These are phyloP conservation scores for Acrocephalus scirpaceus DNA, from an alignment of 2,797 vertebrate species.

Conservation along the genomic window DNA sequence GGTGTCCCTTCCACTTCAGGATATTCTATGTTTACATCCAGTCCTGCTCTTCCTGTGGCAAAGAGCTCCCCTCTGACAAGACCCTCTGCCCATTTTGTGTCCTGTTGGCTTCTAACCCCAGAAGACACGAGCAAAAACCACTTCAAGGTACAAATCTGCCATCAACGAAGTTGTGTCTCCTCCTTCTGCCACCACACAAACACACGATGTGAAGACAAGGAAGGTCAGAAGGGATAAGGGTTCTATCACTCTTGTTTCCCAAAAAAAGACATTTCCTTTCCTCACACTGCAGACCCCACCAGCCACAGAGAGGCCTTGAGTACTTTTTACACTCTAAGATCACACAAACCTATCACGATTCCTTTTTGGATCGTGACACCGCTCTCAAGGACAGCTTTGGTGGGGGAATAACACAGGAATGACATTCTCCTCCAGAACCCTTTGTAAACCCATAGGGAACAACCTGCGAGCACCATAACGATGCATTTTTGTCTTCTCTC, in stretches of 20 bases:
- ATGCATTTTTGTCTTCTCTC: background rate
- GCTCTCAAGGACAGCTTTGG: background rate
- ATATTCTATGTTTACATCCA: background rate
- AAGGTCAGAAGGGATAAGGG: background rate
- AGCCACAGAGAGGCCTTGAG: background rate
- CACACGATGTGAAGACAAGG: accelerated
- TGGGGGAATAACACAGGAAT: background rate
- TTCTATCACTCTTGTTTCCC: background rate
- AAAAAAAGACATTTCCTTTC: background rate
- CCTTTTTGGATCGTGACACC: background rate
- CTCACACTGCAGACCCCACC: background rate
- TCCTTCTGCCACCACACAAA: background rate
- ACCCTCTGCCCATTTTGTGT: background rate
- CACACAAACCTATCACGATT: too few relatives aligned
- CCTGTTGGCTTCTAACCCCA: background rate
- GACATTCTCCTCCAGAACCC: background rate
- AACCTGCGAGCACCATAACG: background rate
- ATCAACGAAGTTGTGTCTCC: accelerated
- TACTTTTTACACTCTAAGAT: too few relatives aligned
- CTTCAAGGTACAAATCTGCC: background rate
- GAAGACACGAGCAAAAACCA: background rate
- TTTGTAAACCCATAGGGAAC: background rate
- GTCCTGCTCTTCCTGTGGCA: background rate
- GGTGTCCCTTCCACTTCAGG: background rate
- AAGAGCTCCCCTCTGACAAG: background rate